A percentile compares a stretch with the other conserved stretches of the same genome.
Evolutionary conservation across 2,113 vertebrate genomes (phyloP).

Genomic region (Scatophagus argus): DNA sequence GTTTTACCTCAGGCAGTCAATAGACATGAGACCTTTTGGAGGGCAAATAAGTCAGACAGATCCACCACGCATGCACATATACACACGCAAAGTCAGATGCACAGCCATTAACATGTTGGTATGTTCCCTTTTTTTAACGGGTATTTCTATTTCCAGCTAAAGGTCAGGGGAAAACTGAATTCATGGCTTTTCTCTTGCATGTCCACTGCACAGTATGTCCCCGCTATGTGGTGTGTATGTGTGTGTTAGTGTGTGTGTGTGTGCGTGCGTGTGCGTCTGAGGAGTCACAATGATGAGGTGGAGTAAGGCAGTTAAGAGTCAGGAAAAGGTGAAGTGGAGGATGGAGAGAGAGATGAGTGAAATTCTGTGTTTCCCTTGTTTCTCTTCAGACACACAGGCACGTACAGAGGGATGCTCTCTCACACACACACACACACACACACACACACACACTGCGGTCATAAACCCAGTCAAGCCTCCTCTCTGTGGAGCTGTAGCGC

Average conservation of each 20-base stretch:
- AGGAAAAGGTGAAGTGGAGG: background rate
- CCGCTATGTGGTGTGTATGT: background rate
- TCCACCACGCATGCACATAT: background rate
- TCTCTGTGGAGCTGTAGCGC: constrained; percentile 24
- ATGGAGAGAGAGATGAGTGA: rapidly evolving
- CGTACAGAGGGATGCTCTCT: background rate
- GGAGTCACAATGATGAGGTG: constrained; percentile 1
- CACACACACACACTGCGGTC: constrained; percentile 2
- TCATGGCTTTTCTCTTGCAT: background rate
- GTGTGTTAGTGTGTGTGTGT: constrained; percentile 1
- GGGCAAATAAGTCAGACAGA: background rate
- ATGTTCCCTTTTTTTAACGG: background rate
- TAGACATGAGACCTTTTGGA: background rate
- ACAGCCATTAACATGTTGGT: background rate
- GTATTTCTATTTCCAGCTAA: constrained; percentile 37
- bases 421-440: background rate
- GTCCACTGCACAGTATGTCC: background rate
- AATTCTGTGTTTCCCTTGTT: background rate
- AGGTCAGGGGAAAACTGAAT: constrained; percentile 42
- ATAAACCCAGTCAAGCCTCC: constrained; percentile 21
- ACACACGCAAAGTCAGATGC: background rate
- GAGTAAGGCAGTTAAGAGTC: background rate
- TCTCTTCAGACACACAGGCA: background rate
- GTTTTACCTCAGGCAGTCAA: background rate
- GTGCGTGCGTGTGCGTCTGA: constrained; percentile 7